Conservation (phyloP, 2,888 invertebrate species). For the Cephus pygmeus region DNA sequence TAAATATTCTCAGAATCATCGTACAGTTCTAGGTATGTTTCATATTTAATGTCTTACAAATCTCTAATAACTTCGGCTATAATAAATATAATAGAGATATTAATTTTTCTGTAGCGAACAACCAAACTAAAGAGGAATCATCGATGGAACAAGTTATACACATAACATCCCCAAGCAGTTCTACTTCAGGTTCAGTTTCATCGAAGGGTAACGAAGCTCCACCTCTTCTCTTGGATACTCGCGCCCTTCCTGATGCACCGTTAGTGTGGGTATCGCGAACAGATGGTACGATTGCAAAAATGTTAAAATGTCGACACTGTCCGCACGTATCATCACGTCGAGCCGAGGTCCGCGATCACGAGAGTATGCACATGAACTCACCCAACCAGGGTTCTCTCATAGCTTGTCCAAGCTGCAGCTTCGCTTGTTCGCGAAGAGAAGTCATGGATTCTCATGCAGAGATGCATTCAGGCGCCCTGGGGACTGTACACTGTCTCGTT, state of each 20-base stretch:
- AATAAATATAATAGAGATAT: neutral
- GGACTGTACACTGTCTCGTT: constrained; percentile 78
- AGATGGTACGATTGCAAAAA: constrained; percentile 79
- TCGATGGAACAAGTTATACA: constrained; percentile 40
- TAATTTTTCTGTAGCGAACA: constrained; percentile 18
- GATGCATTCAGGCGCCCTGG: constrained; percentile 78
- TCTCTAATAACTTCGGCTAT: neutral
- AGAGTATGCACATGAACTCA: constrained; percentile 77
- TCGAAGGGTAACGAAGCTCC: constrained; percentile 47
- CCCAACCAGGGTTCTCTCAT: constrained; percentile 69
- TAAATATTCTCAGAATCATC: constrained; percentile 27
- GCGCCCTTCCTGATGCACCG: constrained; percentile 73
- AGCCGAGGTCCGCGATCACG: constrained; percentile 85
- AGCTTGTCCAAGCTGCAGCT: constrained; percentile 83
- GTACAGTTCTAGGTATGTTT: constrained; percentile 37
- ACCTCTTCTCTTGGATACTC: constrained; percentile 64
- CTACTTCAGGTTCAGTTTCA: constrained; percentile 51
- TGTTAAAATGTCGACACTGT: constrained; percentile 87
- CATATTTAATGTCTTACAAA: neutral
- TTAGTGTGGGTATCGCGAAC: constrained; percentile 80
- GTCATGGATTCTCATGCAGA: constrained; percentile 79
- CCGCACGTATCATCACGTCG: constrained; percentile 86
- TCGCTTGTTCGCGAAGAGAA: constrained; percentile 79
- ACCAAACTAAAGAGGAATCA: constrained; percentile 35
- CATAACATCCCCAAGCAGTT: constrained; percentile 41